Evolutionary conservation across 2,797 vertebrate genomes (phyloP), one percentile per base, ranked within the genome.

Genomic region (Valencia hispanica): DNA sequence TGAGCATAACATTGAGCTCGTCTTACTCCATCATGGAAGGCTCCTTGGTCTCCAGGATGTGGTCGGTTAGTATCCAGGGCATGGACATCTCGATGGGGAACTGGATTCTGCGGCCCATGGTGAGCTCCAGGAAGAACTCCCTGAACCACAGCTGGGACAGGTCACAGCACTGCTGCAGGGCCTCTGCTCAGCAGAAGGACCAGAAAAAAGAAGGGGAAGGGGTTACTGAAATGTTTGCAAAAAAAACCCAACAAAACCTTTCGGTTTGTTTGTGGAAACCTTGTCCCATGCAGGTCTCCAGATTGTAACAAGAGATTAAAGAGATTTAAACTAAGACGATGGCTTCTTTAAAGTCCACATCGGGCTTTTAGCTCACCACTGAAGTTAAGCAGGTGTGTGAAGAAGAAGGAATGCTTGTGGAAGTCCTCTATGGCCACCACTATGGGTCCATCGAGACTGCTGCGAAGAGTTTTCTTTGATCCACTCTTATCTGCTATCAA

Each of bases 81-180:
- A 99, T 97, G 68, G 98, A 99, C 98, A 99, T 99, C 90, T 99
- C 98, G 70, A 99, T 99, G 78, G 98, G 98, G 89, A 99, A 99
- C 88, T 99, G 98, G 93, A 99, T 99, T 84, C 98, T 96, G 86
- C 97, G 97, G 41, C 98, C 98, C 98, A 99, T 99, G 74, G 98
- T 99, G 76, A 99, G 92, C 87, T 99, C 98, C 93, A 99, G 89
- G 94, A 99, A 99, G 93, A 99, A 99, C 91, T 99, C 98, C 68
- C 98, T 94, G 95, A 99, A 99, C 98, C 98, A 99, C 70, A 99
- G 95, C 91, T 99, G 98, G 66, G 98, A 99, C 27, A 99, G 94
- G 87, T 99, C 98, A 86, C 98, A 99, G 94, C 98, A 99, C 47
- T 99, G 98, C 95, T 99, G 97, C 87, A 99, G 94, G 3, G 98